Base-by-base conservation (phyloP, 2,888 invertebrate genomes). In the Sesia apiformis region DNA sequence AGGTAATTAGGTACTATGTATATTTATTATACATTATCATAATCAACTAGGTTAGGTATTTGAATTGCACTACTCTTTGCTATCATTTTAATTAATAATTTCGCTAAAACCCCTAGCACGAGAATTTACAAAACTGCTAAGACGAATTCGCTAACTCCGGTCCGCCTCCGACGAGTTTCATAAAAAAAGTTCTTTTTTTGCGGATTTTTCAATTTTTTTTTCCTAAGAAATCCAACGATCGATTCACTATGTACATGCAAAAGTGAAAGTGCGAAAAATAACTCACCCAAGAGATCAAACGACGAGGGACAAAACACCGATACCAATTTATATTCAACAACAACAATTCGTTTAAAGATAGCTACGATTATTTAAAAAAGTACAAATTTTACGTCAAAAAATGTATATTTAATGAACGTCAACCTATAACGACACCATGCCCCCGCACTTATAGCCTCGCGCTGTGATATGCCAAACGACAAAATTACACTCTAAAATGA, bases 41-140 rank as follows among this genome's bases (percentile, higher is more conserved):
- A 84, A 76, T 84, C 81, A 84, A 81, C 87, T 87, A 88, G 81
- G 76, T 83, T 64, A 76, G 70, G 72, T 78, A 75, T 69, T 74
- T 84, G 78, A 88, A 87, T 87, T 86, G 84, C 81, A 74, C 87
- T 88, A 88, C 86, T 78, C 74, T 79, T 76, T 71, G 78, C 85
- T 85, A 84, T 83, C 66, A 64, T 63, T 61, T 62, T 61, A 57
- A 73, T 65, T 65, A 67, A 72, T 81, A 84, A 86, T 87, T 87
- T 84, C 71, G 79, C 84, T 84, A 84, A 78, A 74, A 73, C 69
- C 67, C 69, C 81, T 81, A 83, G 76, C 76, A 76, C 74, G 70
- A 76, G 67, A 76, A 74, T 74, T 78, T 77, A 77, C 78, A 76
- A 65, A 46, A 46, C n/a, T 46, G 46, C 46, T 46, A 46, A 46